Percentiles rank a stretch among this genome's conserved stretches.
These are phyloP conservation scores for Bufo bufo DNA, from an alignment of 2,113 vertebrate species.

Conservation along the genomic window DNA sequence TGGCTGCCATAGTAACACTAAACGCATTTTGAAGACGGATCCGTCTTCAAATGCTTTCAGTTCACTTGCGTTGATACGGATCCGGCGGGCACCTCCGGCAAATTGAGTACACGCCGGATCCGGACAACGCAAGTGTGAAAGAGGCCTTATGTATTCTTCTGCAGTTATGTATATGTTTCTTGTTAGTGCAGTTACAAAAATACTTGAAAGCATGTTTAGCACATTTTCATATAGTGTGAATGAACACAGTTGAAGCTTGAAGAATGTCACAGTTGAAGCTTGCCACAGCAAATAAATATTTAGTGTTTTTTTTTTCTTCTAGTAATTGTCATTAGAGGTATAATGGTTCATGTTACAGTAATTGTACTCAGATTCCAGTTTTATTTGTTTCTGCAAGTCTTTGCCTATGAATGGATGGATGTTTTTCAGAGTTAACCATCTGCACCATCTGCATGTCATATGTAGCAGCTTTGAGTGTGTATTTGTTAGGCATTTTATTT, in stretches of 20 bases:
- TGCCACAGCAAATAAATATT: background rate
- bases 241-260: background rate
- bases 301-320: background rate
- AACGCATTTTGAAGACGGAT: too few species aligned
- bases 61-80: too few species aligned
- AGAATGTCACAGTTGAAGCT: background rate
- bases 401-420: background rate
- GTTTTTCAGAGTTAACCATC: background rate
- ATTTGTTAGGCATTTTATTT: background rate
- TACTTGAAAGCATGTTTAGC: background rate
- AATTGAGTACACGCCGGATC: too few species aligned
- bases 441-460: constrained; percentile 20
- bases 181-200: background rate
- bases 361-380: background rate
- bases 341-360: background rate
- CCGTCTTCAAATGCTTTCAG: too few species aligned
- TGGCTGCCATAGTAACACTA: too few species aligned
- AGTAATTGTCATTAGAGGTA: background rate
- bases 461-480: background rate
- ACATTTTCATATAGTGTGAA: background rate
- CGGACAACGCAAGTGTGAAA: too few species aligned
- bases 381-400: background rate
- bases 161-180: background rate
- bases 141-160: background rate
- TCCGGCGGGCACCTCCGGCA: too few species aligned